These are phyloP conservation scores for Kradibia gibbosae DNA, from an alignment of 1,140 invertebrate genomes.

Conservation along the genomic window DNA sequence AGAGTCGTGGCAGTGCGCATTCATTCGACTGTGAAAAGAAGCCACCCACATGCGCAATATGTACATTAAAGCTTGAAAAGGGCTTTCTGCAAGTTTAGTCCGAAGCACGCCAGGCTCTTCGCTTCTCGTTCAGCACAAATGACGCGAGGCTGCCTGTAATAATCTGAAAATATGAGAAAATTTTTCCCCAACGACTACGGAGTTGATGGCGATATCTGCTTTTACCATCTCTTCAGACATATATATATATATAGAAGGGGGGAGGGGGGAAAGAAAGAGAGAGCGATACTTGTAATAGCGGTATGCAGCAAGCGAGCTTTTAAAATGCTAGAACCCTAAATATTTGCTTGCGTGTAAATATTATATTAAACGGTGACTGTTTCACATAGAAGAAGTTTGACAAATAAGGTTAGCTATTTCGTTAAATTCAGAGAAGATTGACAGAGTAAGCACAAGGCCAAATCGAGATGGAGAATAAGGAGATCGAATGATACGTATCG, in stretches of 20 bases:
- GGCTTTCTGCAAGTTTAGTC: slow-evolving; percentile 16
- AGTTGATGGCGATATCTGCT: background rate
- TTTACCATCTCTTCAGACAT: background rate
- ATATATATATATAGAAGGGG: too few species aligned
- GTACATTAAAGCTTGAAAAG: slow-evolving; percentile 22
- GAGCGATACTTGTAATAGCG: slow-evolving; percentile 33
- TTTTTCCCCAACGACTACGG: slow-evolving; percentile 31
- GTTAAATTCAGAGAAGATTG: background rate
- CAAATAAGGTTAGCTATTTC: slow-evolving; percentile 7
- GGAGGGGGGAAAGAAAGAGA: too few species aligned
- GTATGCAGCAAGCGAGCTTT: background rate
- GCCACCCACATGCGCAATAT: slow-evolving; percentile 19
- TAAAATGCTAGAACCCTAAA: background rate
- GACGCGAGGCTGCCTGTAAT: slow-evolving; percentile 32
- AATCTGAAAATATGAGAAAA: slow-evolving; percentile 51
- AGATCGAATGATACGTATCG: background rate
- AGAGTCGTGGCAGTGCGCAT: slow-evolving; percentile 16
- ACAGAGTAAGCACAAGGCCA: too few species aligned
- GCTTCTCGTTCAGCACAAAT: slow-evolving; percentile 21
- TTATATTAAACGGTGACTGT: background rate
- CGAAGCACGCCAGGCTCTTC: slow-evolving; percentile 20
- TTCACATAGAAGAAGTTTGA: background rate
- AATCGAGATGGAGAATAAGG: too few species aligned
- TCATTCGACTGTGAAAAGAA: slow-evolving; percentile 39
- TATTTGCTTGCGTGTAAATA: slow-evolving; percentile 16